Evolutionary conservation across 2,888 invertebrate genomes (phyloP).

Genomic region (Meliscaeva auricollis): DNA sequence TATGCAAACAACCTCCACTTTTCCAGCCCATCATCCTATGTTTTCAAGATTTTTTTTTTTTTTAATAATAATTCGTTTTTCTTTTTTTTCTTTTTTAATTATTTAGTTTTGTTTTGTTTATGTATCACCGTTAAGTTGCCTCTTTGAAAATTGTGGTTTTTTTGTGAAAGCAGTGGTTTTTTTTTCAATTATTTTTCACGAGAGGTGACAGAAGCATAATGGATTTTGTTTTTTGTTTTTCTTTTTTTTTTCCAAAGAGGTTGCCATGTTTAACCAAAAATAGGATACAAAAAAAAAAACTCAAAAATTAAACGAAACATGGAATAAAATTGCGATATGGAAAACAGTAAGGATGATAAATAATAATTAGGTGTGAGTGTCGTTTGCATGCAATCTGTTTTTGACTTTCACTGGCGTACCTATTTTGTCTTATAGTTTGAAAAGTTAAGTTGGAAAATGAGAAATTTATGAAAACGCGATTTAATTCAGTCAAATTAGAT

Average conservation of each 20-base stretch:
- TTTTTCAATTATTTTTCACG: constrained; percentile 36
- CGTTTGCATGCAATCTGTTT: no score
- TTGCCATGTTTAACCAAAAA: neutral
- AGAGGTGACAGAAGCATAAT: constrained; percentile 67
- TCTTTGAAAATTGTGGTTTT: constrained; percentile 1
- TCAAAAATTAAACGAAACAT: no score
- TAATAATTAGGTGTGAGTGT: no score
- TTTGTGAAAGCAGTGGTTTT: no score
- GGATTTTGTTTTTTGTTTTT: constrained; percentile 49
- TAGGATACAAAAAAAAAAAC: constrained; percentile 17
- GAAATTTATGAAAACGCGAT: no score
- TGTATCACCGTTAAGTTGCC: constrained; percentile 39
- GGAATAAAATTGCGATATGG: no score
- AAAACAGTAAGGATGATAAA: no score
- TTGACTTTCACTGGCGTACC: no score
- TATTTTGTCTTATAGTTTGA: no score
- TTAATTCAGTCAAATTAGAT: no score
- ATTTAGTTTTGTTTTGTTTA: constrained; percentile 33
- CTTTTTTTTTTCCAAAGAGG: constrained; percentile 19
- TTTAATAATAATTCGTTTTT: neutral
- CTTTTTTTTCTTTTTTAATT: constrained; percentile 15
- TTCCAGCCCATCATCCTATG: neutral
- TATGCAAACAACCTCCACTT: neutral
- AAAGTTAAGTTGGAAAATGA: no score
- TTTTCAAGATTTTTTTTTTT: neutral